A percentile compares a stretch with the other conserved stretches of the same genome.
These are phyloP conservation scores for Cranoglanis bouderius DNA, from an alignment of 2,113 vertebrate genomes.

Conservation along the genomic window DNA sequence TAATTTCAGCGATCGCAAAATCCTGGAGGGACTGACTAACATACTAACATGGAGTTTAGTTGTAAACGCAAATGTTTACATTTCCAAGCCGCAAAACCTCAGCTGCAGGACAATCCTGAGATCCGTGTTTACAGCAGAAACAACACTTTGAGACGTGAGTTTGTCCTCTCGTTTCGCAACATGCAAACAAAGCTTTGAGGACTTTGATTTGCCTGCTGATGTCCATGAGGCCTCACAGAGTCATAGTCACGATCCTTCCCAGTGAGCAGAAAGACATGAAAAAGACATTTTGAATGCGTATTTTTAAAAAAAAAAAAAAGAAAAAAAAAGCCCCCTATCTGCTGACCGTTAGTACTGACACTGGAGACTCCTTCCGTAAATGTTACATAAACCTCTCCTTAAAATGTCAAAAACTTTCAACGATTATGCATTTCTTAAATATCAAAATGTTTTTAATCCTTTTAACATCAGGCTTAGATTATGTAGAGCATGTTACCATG, in stretches of 20 bases:
- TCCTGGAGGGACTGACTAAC: too few species aligned
- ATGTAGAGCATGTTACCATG: background rate
- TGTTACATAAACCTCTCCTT: background rate
- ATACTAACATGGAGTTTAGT: background rate
- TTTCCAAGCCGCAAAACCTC: background rate
- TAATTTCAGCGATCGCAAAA: too few species aligned
- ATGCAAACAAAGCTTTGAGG: slow-evolving; percentile 22
- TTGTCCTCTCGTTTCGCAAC: background rate
- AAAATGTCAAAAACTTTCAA: background rate
- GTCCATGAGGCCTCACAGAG: slow-evolving; percentile 9
- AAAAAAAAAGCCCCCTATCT: too few species aligned
- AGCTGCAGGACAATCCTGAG: background rate
- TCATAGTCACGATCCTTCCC: background rate
- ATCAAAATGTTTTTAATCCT: too few species aligned
- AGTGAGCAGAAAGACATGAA: background rate
- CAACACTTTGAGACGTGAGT: background rate
- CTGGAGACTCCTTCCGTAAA: background rate
- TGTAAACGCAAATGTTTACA: background rate
- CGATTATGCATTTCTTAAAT: too few species aligned
- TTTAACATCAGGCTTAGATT: background rate
- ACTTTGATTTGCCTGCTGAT: slow-evolving; percentile 28
- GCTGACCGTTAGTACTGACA: too few species aligned
- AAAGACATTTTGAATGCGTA: background rate
- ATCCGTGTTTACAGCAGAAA: background rate
- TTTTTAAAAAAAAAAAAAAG: background rate